Evolutionary conservation across 2,797 vertebrate species (phyloP).

Genomic region (Amblyopsis hoosieri): DNA sequence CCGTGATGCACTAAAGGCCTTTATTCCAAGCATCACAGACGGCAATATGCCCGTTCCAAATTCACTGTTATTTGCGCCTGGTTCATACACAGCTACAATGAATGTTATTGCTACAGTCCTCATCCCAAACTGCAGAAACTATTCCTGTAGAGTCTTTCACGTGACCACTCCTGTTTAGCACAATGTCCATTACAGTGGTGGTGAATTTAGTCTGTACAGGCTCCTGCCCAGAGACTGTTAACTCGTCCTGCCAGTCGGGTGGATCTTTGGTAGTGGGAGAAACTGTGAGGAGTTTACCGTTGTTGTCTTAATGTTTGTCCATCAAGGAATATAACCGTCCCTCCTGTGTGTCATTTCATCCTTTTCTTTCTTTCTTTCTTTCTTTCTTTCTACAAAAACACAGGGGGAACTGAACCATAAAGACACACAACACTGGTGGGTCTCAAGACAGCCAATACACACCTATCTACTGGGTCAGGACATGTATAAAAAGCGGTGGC

Average conservation of each 20-base stretch:
- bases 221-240: conserved; percentile 21
- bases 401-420: conserved; percentile 38
- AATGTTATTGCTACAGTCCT: conserved; percentile 73
- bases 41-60: conserved; percentile 19
- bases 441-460: conserved; percentile 36
- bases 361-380: conserved; percentile 4
- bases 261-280: conserved; percentile 63
- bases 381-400: conserved; percentile 46
- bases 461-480: conserved; percentile 23
- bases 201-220: conserved; percentile 13
- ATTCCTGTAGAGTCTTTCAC: conserved; percentile 35
- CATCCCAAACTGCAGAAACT: conserved; percentile 32
- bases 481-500: conserved; percentile 58
- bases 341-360: conserved; percentile 28
- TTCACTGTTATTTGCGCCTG: conserved; percentile 40
- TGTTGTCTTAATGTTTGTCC: conserved; percentile 29
- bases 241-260: conserved; percentile 36
- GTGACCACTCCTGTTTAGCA: conserved; percentile 24
- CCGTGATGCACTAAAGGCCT: conserved; percentile 23
- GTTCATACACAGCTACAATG: conserved; percentile 43
- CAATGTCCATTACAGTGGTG: conserved; percentile 13
- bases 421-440: conserved; percentile 29
- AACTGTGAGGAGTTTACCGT: conserved; percentile 37
- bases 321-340: conserved; percentile 16
- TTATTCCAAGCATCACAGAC: conserved; percentile 26